Evolutionary conservation across 53 echinoderm and acorn worm species (phyloP).

Genomic region (Astropecten irregularis): DNA sequence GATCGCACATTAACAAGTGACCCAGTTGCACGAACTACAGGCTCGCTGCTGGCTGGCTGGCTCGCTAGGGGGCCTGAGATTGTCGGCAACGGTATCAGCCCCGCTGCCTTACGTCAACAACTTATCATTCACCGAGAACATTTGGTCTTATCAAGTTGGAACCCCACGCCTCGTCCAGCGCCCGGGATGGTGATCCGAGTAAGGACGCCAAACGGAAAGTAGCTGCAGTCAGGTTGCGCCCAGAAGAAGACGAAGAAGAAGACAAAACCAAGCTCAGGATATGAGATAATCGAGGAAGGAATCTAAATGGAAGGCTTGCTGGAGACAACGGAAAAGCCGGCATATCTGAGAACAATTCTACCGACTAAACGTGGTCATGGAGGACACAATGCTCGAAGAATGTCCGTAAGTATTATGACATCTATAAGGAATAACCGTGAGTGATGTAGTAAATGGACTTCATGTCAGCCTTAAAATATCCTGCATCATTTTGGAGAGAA

Average conservation of each 20-base stretch:
- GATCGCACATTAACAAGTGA: conserved; percentile 10
- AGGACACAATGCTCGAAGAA: conserved; percentile 18
- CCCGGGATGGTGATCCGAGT: conserved; percentile 27
- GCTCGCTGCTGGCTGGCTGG: background rate
- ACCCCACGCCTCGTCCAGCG: background rate
- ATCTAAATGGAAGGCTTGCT: too few relatives aligned
- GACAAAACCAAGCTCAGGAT: background rate
- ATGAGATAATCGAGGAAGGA: too few relatives aligned
- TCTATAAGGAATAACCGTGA: too few relatives aligned
- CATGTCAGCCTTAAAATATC: too few relatives aligned
- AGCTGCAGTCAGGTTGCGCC: background rate
- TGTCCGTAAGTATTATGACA: conserved; percentile 51
- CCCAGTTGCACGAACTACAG: conserved; percentile 22
- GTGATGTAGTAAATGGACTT: too few relatives aligned
- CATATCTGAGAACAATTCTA: conserved; percentile 9
- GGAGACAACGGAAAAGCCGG: too few relatives aligned
- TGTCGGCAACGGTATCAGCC: background rate
- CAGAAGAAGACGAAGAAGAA: background rate
- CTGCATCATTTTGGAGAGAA: too few relatives aligned
- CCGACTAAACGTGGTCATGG: conserved; percentile 7
- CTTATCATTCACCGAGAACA: conserved; percentile 19
- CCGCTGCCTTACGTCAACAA: conserved; percentile 24
- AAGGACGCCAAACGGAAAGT: background rate
- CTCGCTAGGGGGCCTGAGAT: background rate
- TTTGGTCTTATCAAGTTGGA: conserved; percentile 48